phyloP scores from a whole-genome alignment of 2,797 vertebrate species.

The Sebastes alutus region DNA sequence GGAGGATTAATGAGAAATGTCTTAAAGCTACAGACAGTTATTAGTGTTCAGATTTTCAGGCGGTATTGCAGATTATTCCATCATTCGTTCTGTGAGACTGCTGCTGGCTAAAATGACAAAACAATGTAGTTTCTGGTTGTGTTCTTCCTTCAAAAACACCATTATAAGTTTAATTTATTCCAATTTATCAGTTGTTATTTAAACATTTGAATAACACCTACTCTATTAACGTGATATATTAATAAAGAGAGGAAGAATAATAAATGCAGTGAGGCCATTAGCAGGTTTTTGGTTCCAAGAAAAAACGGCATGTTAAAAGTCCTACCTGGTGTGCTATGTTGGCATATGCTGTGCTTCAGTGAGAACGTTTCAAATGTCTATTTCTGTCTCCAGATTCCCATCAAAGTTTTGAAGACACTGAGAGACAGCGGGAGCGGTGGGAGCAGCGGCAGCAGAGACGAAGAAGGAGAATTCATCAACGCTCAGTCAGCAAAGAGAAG shows the following conservation, averaged over 20 bases:
- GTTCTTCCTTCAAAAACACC: neutral
- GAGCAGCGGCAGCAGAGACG: constrained; percentile 76
- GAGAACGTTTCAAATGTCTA: neutral
- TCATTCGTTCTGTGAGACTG: neutral
- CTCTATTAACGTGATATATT: neutral
- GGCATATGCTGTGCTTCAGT: neutral
- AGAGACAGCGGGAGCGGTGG: constrained; percentile 86
- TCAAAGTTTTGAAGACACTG: constrained; percentile 60
- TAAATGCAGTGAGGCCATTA: neutral
- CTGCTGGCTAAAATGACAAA: neutral
- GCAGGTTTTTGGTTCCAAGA: neutral
- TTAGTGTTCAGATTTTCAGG: neutral
- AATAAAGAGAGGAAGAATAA: neutral
- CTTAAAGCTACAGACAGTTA: neutral
- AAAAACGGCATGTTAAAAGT: neutral
- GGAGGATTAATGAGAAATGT: neutral
- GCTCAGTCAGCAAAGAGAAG: constrained; percentile 94
- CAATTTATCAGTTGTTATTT: neutral
- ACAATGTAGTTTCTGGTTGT: neutral
- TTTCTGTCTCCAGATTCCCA: constrained; percentile 65
- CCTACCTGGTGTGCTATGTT: neutral
- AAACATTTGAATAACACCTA: neutral
- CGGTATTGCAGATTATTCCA: neutral
- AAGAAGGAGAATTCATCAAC: constrained; percentile 79
- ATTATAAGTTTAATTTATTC: neutral